Conservation (phyloP, 2,888 invertebrate species). For the Harpalus rubripes region DNA sequence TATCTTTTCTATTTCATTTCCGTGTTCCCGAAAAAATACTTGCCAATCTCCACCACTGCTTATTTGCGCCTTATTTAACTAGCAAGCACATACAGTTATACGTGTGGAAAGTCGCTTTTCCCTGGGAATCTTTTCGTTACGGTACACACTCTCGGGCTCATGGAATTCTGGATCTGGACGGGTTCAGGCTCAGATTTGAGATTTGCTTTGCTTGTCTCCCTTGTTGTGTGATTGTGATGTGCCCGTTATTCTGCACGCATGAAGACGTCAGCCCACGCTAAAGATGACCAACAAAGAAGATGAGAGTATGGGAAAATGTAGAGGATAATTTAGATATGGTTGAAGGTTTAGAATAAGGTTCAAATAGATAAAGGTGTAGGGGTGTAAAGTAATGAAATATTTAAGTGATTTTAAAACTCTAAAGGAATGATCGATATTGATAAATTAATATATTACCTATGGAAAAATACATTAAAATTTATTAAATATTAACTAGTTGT, state of each 20-base stretch:
- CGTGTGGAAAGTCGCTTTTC: constrained; percentile 38
- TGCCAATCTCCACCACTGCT: neutral
- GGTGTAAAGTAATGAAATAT: no score
- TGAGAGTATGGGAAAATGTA: constrained; percentile 37
- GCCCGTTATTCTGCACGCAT: constrained; percentile 42
- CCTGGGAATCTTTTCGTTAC: constrained; percentile 52
- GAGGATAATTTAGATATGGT: constrained; percentile 26
- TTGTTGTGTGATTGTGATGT: constrained; percentile 15
- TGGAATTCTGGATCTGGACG: neutral
- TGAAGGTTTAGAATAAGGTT: neutral
- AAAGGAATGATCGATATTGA: no score
- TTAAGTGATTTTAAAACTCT: no score
- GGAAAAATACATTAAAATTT: no score
- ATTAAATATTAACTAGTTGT: no score
- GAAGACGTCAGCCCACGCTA: constrained; percentile 40
- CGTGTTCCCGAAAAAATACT: neutral
- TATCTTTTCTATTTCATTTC: neutral
- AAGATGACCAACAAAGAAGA: constrained; percentile 5
- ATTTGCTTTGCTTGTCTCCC: constrained; percentile 37
- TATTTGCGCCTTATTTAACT: neutral
- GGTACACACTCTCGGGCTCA: neutral
- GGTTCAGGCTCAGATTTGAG: neutral
- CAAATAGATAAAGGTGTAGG: no score
- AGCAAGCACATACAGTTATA: constrained; percentile 22
- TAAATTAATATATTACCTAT: no score